These are phyloP conservation scores for Drosophila subpulchrella DNA, from an alignment of 1,140 invertebrate genomes.

Conservation along the genomic window DNA sequence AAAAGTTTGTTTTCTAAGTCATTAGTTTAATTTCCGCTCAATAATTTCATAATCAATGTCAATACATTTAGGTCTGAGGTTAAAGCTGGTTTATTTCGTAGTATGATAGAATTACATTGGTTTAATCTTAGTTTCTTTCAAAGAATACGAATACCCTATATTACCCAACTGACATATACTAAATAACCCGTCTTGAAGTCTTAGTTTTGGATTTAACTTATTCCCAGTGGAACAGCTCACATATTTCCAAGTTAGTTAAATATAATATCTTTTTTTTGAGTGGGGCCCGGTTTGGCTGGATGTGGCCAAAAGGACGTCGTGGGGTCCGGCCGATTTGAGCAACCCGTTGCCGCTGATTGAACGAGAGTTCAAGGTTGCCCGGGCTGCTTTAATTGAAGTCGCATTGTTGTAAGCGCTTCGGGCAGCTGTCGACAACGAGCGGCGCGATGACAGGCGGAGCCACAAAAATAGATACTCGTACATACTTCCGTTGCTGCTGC, in stretches of 20 bases:
- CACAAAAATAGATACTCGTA: constrained; percentile 73
- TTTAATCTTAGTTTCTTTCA: too few relatives aligned
- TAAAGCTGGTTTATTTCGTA: too few relatives aligned
- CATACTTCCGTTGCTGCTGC: constrained; percentile 37
- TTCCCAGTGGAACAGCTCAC: background rate
- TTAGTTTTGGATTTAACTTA: too few relatives aligned
- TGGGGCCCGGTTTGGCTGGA: background rate
- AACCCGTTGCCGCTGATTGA: constrained; percentile 64
- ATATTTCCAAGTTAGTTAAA: background rate
- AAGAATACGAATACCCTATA: too few relatives aligned
- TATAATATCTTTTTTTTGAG: background rate
- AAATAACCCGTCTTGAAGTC: too few relatives aligned
- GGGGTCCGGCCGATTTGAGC: constrained; percentile 49
- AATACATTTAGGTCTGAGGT: too few relatives aligned
- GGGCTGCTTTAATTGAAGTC: constrained; percentile 74
- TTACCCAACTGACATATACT: too few relatives aligned
- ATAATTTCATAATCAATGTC: too few relatives aligned
- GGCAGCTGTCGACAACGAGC: constrained; percentile 62
- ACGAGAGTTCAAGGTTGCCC: constrained; percentile 72
- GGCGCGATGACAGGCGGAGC: constrained; percentile 70
- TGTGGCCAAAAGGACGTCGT: constrained; percentile 35
- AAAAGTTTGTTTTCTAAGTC: constrained; percentile 17
- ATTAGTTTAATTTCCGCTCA: background rate
- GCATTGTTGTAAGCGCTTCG: constrained; percentile 72
- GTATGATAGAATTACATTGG: too few relatives aligned